These are phyloP conservation scores for Promerops cafer DNA, from an alignment of 2,113 vertebrate genomes.

Conservation along the genomic window DNA sequence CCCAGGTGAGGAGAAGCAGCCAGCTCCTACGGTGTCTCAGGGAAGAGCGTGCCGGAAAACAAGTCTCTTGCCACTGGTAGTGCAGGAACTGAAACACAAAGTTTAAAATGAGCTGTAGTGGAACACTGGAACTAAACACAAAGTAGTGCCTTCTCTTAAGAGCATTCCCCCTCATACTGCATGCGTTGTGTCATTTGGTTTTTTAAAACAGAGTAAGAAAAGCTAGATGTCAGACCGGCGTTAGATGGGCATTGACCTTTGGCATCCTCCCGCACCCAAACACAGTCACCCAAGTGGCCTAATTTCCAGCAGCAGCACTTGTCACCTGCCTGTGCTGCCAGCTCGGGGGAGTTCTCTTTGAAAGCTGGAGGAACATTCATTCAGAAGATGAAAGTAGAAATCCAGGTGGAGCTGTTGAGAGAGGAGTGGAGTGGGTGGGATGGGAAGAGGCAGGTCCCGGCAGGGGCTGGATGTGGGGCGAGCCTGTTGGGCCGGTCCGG, in stretches of 20 bases:
- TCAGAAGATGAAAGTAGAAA: conserved; percentile 48
- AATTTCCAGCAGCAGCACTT: neutral
- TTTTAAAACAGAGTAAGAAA: neutral
- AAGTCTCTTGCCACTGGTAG: neutral
- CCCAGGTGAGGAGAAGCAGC: neutral
- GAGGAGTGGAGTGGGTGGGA: conserved; percentile 22
- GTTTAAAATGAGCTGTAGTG: neutral
- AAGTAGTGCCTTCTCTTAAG: neutral
- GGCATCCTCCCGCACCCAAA: neutral
- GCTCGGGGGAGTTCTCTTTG: neutral
- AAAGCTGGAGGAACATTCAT: neutral
- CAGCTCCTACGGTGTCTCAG: neutral
- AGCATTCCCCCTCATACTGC: neutral
- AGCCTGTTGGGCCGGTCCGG: conserved; percentile 50
- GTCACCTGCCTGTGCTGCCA: neutral
- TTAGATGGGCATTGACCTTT: neutral
- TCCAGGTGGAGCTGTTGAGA: conserved; percentile 54
- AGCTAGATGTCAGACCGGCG: neutral
- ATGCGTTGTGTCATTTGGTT: rapidly evolving
- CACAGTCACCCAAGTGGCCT: neutral
- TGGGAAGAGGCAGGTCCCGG: conserved; percentile 47
- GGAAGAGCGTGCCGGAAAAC: neutral
- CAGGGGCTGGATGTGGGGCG: conserved; percentile 23
- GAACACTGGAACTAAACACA: neutral
- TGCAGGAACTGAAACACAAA: conserved; percentile 56